Evolutionary conservation across 2,888 invertebrate species (phyloP), one percentile per base, ranked within the genome.

Genomic region (Coenonympha glycerion): DNA sequence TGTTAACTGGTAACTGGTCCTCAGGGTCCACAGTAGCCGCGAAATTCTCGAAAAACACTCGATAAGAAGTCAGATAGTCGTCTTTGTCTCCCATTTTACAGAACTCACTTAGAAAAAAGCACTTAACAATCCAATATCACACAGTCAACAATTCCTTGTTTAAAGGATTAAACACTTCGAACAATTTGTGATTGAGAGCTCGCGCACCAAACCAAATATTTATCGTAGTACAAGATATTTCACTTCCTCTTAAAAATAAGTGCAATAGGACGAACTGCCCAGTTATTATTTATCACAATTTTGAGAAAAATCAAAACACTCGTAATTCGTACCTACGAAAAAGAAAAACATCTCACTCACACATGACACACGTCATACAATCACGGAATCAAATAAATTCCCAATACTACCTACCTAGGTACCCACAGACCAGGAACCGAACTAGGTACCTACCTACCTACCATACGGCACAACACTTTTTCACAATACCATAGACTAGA

Each of bases 1-100:
- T 91, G 69, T 91, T 90, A 40, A 93, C 92, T 46, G 93, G 93
- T 62, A 93, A 81, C 71, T 92, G 93, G 75, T 93, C 93, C 61
- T 91, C 89, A 1, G 91, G 91, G 64, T 92, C 90, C 41, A 92
- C 89, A 48, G 89, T 91, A 53, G 90, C 88, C 59, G 91, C 90
- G 76, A 93, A 92, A 70, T 90, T 87, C 66, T 92, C 91, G 70
- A 93, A 92, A 83, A 93, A 93, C 66, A 90, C 87, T 57, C 91
- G 89, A 71, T 92, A 93, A 36, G 88, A 87, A 46, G 89, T 90
- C 71, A 92, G 86, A 80, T 92, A 92, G 74, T 92, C 92, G 65
- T 92, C 91, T 66, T 91, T 89, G 71, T 90, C 89, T 68, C 80
- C 75, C 87, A 86, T 87, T 70, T 70, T 82, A 49, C 37, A 9